Base-by-base conservation (phyloP, 2,113 vertebrate genomes). In the Ursus arctos region DNA sequence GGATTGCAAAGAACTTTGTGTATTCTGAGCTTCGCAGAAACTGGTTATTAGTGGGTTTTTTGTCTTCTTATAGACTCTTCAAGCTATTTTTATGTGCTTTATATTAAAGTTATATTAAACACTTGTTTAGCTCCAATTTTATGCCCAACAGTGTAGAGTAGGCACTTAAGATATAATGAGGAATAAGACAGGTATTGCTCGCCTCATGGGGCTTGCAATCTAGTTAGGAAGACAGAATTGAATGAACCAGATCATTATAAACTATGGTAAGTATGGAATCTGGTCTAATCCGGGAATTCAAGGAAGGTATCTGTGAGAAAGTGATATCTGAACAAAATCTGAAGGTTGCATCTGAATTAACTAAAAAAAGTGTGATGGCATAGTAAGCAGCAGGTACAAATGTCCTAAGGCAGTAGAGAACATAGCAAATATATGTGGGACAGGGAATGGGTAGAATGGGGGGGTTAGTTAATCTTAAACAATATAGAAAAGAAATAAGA, bases 181-280 rank as follows among this genome's bases (percentile, higher is more conserved):
- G 11, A 82, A 40, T 21, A 82, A 71, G 91, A 26, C 61, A 88
- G 55, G 1, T 81, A 16, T 72, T 77, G 3, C 1, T 74, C 1
- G 10, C 12, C 7, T 77, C 26, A 19, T 57, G 22, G n/a, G 53
- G 3, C 36, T 79, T 82, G 31, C 26, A 72, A 0, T 76, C 80
- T 87, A 55, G 26, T 47, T 33, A 80, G n/a, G 22, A 65, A 92
- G 47, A 77, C 22, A 89, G 74, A 74, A 43, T n/a, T 63, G 43
- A 93, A 67, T 81, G 59, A 43, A 85, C 31, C 76, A 85, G 89
- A 74, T 40, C n/a, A 92, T 53, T 88, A 88, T 40, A 94, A 83
- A 65, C 10, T 43, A 1, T 76, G 26, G 1, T 51, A 81, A 18
- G 16, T 86, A 7, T 92, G 53, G 59, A 84, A 76, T 89, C 24